Percentiles rank a stretch among this genome's conserved stretches.
Evolutionary conservation across 2,113 vertebrate species (phyloP).

Genomic region (Chaetops frenatus): DNA sequence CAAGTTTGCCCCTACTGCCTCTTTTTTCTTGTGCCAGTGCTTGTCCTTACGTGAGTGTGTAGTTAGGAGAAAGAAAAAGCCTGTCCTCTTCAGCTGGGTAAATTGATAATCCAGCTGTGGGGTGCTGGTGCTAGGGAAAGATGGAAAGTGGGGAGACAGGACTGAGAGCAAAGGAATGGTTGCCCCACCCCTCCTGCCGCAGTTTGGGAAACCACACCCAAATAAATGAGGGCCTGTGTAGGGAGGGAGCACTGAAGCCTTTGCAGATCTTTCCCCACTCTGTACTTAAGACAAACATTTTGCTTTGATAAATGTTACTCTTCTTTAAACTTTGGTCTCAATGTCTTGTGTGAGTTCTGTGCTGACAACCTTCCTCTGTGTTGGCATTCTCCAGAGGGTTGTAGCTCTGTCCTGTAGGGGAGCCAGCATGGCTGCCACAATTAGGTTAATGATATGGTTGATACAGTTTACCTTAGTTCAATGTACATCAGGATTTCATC

Average conservation of each 20-base stretch:
- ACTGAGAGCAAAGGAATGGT: neutral
- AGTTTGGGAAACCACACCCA: neutral
- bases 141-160: neutral
- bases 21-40: neutral
- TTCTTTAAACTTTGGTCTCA: neutral
- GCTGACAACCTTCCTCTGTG: neutral
- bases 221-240: neutral
- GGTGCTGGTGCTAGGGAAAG: neutral
- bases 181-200: neutral
- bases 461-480: neutral
- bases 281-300: neutral
- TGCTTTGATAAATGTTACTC: neutral
- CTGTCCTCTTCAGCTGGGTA: neutral
- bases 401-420: neutral
- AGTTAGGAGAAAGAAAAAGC: neutral
- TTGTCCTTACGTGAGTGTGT: accelerated
- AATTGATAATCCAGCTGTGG: neutral
- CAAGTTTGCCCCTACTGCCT: neutral
- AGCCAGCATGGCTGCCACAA: neutral
- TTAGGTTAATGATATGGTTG: neutral
- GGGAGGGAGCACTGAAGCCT: neutral
- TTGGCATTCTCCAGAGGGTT: neutral
- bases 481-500: neutral
- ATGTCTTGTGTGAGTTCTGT: neutral
- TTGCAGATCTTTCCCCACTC: neutral